Evolutionary conservation across 2,888 invertebrate genomes (phyloP), one percentile per base, ranked within the genome.

Genomic region (Sicus ferrugineus): DNA sequence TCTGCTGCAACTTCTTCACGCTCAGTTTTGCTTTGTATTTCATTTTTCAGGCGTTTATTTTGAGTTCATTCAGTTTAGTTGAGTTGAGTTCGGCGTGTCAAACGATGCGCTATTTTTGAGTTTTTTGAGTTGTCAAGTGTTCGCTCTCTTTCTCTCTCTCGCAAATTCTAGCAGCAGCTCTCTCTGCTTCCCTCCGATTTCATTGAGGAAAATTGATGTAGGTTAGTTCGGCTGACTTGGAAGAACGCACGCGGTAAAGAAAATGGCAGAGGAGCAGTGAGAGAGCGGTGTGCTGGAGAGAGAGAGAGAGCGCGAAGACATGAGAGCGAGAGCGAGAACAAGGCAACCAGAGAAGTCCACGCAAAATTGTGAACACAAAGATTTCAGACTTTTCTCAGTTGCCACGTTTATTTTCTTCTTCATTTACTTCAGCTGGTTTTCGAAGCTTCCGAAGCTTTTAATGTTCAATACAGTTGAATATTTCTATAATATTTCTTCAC

Each of bases 141-240:
- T 56, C 16, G 21, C 56, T 16, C 30, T 21, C 3, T 21, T 56
- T 30, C 6, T 30, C 3, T 16, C 9, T 38, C n/a, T 4, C 34
- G 21, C 30, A 9, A 48, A 31, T 21, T 48, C 23, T 50, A 9
- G 7, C 38, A 38, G 38, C 14, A 7, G 14, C 38, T 38, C 14
- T 7, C 38, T 9, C 14, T 3, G 14, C 46, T 3, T 46, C 46
- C 19, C 21, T 54, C 38, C 34, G 28, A 2, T 23, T 26, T 63
- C 19, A 23, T 30, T 46, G 16, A 54, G 26, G 31, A 64, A 38
- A 52, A 79, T 83, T 81, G 83, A 80, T 83, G 81, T 81, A 81
- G 81, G 81, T 81, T 83, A 81, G 81, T 81, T 81, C 30, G 30
- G 30, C n/a, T 23, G 38, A 61, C n/a, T 2, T 16, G 19, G 19